Conservation (phyloP, 2,888 invertebrate species). For the Argyra leucocephala region DNA sequence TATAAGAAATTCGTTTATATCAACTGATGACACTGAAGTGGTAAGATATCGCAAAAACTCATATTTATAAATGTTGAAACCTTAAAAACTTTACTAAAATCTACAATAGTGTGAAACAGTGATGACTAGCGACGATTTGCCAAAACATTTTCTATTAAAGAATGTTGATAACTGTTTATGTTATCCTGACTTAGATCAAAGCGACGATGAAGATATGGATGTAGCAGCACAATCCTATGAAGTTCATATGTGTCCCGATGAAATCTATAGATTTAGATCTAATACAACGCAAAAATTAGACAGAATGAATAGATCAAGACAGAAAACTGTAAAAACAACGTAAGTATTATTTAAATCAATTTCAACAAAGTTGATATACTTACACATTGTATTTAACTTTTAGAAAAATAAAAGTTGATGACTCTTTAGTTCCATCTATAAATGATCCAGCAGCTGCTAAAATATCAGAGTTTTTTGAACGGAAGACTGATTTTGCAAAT, state of each 20-base stretch:
- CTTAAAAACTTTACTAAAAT: background rate
- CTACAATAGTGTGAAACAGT: constrained; percentile 64
- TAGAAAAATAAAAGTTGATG: constrained; percentile 59
- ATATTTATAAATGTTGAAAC: background rate
- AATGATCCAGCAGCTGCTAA: constrained; percentile 49
- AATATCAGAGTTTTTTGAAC: background rate
- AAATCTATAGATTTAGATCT: constrained; percentile 62
- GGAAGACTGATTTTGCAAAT: background rate
- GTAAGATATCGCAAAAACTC: background rate
- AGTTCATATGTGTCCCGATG: constrained; percentile 61
- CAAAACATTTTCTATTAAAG: constrained; percentile 47
- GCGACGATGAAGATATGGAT: constrained; percentile 66
- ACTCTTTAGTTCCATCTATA: constrained; percentile 46
- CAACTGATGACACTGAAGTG: constrained; percentile 89
- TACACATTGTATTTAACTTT: background rate
- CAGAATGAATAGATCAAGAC: constrained; percentile 76
- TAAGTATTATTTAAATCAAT: too few species aligned
- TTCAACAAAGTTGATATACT: too few species aligned
- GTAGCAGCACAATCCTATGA: constrained; percentile 63
- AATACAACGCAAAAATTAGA: constrained; percentile 84
- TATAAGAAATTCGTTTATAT: constrained; percentile 88
- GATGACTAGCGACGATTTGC: constrained; percentile 75
- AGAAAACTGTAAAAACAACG: constrained; percentile 61
- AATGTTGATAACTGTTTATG: constrained; percentile 45
- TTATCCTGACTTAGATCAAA: constrained; percentile 70